phyloP scores from a whole-genome alignment of 2,113 vertebrate genomes.

The Nothoprocta perdicaria region DNA sequence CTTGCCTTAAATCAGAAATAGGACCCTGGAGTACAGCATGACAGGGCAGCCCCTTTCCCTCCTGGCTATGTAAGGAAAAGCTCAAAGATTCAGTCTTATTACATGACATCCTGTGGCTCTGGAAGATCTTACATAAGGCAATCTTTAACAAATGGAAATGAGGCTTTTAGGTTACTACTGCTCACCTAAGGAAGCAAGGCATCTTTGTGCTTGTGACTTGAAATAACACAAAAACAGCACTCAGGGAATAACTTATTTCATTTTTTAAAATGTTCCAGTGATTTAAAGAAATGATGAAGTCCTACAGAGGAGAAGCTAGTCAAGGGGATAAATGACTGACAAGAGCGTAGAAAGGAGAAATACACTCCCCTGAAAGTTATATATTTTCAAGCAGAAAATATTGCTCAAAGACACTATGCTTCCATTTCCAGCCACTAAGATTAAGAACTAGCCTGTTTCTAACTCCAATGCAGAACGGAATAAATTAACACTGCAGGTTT shows the following conservation, averaged over 20 bases:
- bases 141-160: background rate
- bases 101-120: background rate
- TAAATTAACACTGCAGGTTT: background rate
- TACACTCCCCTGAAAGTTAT: background rate
- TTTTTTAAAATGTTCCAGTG: background rate
- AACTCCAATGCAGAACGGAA: background rate
- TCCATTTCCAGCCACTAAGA: background rate
- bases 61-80: background rate
- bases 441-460: background rate
- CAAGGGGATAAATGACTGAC: background rate
- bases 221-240: background rate
- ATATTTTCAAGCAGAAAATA: too few relatives aligned
- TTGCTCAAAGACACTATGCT: background rate
- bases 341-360: background rate
- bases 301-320: background rate
- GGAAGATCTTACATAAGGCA: background rate
- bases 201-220: background rate
- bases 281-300: background rate
- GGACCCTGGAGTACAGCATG: fast-evolving
- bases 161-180: background rate
- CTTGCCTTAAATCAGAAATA: background rate
- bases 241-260: background rate
- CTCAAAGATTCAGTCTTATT: background rate
- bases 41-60: background rate
- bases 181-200: background rate